phyloP scores from a whole-genome alignment of 2,888 invertebrate species.

The Hypomecis atomaria region DNA sequence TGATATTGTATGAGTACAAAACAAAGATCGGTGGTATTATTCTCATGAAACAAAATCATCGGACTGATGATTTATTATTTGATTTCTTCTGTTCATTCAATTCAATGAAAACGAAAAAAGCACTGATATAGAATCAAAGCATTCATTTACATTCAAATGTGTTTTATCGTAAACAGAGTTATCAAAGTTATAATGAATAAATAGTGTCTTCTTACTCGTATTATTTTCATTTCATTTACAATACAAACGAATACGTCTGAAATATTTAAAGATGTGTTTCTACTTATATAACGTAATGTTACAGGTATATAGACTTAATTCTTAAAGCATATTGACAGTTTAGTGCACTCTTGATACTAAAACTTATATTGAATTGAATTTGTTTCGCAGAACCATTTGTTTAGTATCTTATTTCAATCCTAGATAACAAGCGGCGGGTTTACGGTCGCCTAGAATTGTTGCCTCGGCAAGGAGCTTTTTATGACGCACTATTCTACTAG shows the following conservation, averaged over 20 bases:
- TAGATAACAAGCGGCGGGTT: conserved; percentile 66
- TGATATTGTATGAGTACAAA: background rate
- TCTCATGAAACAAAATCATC: no score
- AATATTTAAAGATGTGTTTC: no score
- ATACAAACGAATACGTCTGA: no score
- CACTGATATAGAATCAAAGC: conserved; percentile 20
- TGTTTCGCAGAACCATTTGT: conserved; percentile 38
- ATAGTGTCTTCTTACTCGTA: no score
- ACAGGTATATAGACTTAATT: no score
- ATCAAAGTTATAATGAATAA: conserved; percentile 8
- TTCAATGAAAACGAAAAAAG: conserved; percentile 34
- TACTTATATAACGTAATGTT: no score
- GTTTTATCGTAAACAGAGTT: conserved; percentile 18
- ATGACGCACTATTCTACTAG: conserved; percentile 38
- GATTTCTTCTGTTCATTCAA: conserved; percentile 31
- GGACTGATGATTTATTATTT: conserved; percentile 8
- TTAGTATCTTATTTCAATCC: conserved; percentile 50
- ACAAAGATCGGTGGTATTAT: no score
- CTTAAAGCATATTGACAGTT: background rate
- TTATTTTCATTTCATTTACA: no score
- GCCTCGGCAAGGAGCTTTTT: conserved; percentile 50
- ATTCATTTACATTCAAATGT: conserved; percentile 28
- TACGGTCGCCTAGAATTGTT: conserved; percentile 64
- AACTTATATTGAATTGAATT: conserved; percentile 26
- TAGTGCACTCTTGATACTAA: background rate